Percentiles rank a stretch among this genome's conserved stretches.
Evolutionary conservation across 2,113 vertebrate genomes (phyloP).

Genomic region (Corydoras sp.): DNA sequence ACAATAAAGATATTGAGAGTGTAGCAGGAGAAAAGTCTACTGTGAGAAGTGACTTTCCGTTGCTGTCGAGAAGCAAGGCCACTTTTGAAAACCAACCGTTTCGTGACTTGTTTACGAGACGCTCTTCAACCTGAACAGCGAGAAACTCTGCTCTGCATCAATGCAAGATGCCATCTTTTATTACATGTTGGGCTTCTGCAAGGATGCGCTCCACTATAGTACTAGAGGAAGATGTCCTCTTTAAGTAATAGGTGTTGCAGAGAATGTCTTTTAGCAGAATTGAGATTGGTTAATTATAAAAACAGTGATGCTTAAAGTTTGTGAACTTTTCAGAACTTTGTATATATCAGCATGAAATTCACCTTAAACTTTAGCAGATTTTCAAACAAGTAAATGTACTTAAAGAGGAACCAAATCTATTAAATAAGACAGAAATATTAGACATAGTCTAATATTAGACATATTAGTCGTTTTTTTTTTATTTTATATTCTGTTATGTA

Average conservation of each 20-base stretch:
- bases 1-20: slow-evolving; percentile 67
- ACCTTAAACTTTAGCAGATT: too few species aligned
- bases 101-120: slow-evolving; percentile 72
- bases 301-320: background rate
- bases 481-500: too few species aligned
- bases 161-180: slow-evolving; percentile 26
- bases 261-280: background rate
- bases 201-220: background rate
- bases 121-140: slow-evolving; percentile 47
- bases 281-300: slow-evolving; percentile 5
- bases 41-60: slow-evolving; percentile 67
- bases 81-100: slow-evolving; percentile 67
- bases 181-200: slow-evolving; percentile 20
- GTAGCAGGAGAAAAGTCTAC: slow-evolving; percentile 50
- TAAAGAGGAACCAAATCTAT: too few species aligned
- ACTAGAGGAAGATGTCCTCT: background rate
- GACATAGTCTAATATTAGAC: too few species aligned
- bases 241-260: background rate
- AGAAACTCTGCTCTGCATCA: slow-evolving; percentile 39
- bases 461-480: too few species aligned
- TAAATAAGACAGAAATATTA: too few species aligned
- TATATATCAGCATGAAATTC: too few species aligned
- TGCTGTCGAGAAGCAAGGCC: slow-evolving; percentile 65
- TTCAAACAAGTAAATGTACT: too few species aligned
- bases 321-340: too few species aligned